Evolutionary conservation across 2,888 invertebrate genomes (phyloP).

Genomic region (Ophion slaviceki): DNA sequence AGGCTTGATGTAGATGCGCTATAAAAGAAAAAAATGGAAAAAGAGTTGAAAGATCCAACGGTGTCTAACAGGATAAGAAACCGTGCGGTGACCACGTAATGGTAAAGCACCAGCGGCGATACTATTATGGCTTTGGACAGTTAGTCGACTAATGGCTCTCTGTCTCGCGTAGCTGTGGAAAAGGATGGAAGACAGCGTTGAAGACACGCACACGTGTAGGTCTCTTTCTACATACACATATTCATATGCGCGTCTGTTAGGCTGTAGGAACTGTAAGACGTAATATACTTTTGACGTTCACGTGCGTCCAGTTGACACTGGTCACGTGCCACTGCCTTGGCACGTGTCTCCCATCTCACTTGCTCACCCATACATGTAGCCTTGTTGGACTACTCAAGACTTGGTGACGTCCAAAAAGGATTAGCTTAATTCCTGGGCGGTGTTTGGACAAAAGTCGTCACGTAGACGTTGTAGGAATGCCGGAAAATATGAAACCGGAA

Average conservation of each 20-base stretch:
- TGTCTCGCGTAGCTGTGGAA: constrained; percentile 19
- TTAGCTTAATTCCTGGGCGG: constrained; percentile 20
- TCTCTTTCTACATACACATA: constrained; percentile 11
- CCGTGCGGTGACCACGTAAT: constrained; percentile 47
- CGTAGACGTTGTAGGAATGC: background rate
- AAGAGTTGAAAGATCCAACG: constrained; percentile 33
- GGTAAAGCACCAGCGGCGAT: constrained; percentile 60
- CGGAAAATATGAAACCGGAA: background rate
- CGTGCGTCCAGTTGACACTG: constrained; percentile 67
- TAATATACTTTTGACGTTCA: constrained; percentile 59
- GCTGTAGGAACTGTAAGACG: constrained; percentile 22
- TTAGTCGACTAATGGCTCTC: constrained; percentile 59
- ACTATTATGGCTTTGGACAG: constrained; percentile 71
- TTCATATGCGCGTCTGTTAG: constrained; percentile 13
- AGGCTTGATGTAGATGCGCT: too few relatives aligned
- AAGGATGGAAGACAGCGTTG: constrained; percentile 9
- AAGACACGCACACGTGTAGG: background rate
- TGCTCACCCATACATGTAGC: constrained; percentile 59
- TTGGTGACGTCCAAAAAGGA: constrained; percentile 37
- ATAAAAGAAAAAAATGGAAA: constrained; percentile 3
- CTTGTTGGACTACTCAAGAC: constrained; percentile 27
- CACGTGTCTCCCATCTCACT: constrained; percentile 60
- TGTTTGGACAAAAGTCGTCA: constrained; percentile 16
- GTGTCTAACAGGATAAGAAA: constrained; percentile 65
- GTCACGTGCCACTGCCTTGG: constrained; percentile 70